Percentiles rank a stretch among this genome's conserved stretches.
Conservation (phyloP, 2,888 invertebrate genomes). For the Parnassius smintheus region DNA sequence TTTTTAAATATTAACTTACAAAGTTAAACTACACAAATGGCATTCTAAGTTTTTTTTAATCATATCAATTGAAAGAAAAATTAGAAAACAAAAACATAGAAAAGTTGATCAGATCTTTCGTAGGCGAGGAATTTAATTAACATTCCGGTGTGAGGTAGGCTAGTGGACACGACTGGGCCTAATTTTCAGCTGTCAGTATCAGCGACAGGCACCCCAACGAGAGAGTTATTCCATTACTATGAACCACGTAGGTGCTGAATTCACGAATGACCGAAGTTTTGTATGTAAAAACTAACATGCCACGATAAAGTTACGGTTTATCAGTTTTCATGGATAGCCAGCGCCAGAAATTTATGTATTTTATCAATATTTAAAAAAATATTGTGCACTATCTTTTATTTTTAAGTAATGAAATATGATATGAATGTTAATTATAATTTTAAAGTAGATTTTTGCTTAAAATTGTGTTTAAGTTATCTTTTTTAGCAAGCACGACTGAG, state of each 20-base stretch:
- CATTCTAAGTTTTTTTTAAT: neutral
- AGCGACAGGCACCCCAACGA: constrained; percentile 46
- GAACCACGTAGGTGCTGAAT: constrained; percentile 37
- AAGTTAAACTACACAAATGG: too few relatives aligned
- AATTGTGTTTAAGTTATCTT: too few relatives aligned
- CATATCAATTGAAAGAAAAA: constrained; percentile 46
- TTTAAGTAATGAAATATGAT: too few relatives aligned
- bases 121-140: constrained; percentile 64
- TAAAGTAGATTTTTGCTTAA: too few relatives aligned
- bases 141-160: constrained; percentile 46
- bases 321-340: too few relatives aligned
- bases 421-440: too few relatives aligned
- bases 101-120: constrained; percentile 55
- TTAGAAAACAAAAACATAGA: constrained; percentile 45
- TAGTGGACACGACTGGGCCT: constrained; percentile 50
- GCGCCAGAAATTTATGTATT: too few relatives aligned
- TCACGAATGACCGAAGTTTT: constrained; percentile 8
- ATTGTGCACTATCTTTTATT: too few relatives aligned
- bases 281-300: neutral
- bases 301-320: too few relatives aligned
- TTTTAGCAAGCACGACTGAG: too few relatives aligned
- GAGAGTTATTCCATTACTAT: constrained; percentile 44
- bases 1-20: too few relatives aligned
- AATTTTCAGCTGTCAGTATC: constrained; percentile 65
- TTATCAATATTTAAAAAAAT: too few relatives aligned